Conservation (phyloP, 2,888 invertebrate genomes). For the Chrysina gloriosa region DNA sequence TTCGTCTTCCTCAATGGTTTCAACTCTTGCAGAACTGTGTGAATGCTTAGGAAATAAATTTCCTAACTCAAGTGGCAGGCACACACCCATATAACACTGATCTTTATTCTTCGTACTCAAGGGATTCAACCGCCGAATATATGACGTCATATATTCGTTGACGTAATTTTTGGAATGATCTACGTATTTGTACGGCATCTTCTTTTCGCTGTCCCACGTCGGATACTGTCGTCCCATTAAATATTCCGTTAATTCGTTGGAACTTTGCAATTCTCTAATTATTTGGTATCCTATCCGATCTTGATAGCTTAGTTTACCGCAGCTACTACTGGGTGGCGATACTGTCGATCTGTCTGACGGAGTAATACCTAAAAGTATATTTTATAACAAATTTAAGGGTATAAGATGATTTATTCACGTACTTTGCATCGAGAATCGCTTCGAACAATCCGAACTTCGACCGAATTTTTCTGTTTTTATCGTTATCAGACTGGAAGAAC, state of each 20-base stretch:
- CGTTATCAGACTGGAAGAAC: conserved; percentile 76
- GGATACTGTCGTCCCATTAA: conserved; percentile 23
- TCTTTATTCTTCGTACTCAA: conserved; percentile 60
- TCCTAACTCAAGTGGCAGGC: conserved; percentile 75
- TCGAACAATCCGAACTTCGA: conserved; percentile 67
- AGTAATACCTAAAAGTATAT: conserved; percentile 68
- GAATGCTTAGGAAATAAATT: conserved; percentile 74
- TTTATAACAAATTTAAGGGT: not conserved
- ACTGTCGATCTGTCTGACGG: conserved; percentile 68
- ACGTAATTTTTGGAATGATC: conserved; percentile 33
- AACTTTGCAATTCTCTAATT: conserved; percentile 56
- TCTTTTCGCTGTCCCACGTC: conserved; percentile 10
- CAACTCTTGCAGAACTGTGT: conserved; percentile 46
- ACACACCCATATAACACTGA: conserved; percentile 77
- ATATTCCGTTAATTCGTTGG: conserved; percentile 26
- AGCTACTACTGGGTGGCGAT: conserved; percentile 68
- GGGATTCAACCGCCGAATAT: conserved; percentile 19
- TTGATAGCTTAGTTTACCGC: conserved; percentile 74
- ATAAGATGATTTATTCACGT: conserved; percentile 54
- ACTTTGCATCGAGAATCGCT: conserved; percentile 71
- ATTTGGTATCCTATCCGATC: conserved; percentile 83
- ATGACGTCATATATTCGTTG: conserved; percentile 31
- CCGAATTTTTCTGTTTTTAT: conserved; percentile 59
- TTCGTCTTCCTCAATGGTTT: conserved; percentile 39
- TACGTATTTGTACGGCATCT: conserved; percentile 16